phyloP scores from a whole-genome alignment of 2,113 vertebrate species.

The Clarias gariepinus region DNA sequence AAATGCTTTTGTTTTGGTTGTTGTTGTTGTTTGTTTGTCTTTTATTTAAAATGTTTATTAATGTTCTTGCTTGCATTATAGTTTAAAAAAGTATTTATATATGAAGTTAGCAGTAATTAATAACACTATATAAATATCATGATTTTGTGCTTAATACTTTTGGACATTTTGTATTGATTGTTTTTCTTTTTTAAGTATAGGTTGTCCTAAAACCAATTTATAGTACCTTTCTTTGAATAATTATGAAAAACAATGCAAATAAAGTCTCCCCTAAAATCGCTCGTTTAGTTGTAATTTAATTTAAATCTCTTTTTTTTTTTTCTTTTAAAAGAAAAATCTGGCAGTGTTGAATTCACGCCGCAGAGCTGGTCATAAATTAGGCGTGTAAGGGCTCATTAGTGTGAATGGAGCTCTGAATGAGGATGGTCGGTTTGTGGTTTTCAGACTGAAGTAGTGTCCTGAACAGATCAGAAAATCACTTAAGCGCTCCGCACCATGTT shows the following conservation, averaged over 20 bases:
- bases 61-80: neutral
- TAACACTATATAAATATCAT: no score
- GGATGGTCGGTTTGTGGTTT: neutral
- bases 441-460: neutral
- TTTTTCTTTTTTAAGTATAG: no score
- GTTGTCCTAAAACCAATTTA: no score
- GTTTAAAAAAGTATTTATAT: neutral
- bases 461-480: neutral
- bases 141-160: neutral
- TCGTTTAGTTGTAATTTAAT: neutral
- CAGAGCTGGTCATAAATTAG: neutral
- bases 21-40: no score
- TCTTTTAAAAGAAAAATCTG: neutral
- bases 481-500: neutral
- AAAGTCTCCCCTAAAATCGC: neutral
- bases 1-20: no score
- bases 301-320: no score
- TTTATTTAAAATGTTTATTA: neutral
- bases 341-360: neutral
- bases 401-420: neutral
- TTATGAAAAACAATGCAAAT: no score
- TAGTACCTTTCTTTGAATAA: no score
- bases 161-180: no score
- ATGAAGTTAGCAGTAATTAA: neutral
- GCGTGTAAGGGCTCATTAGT: neutral